Evolutionary conservation across 2,797 vertebrate species (phyloP).

Genomic region (Siniperca obscura): DNA sequence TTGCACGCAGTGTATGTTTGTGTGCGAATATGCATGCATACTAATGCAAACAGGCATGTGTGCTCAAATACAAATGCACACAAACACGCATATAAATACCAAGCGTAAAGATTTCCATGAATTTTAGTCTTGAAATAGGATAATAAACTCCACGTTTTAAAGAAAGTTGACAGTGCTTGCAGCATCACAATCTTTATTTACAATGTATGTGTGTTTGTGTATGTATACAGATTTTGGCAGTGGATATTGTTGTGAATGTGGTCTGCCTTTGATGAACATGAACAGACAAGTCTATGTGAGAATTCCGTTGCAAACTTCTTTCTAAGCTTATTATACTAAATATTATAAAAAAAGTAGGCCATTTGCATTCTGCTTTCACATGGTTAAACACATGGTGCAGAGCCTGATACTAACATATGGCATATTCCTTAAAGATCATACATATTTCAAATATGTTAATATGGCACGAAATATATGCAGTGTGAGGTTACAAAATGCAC

Average conservation of each 20-base stretch:
- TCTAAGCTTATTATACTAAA: slow-evolving; percentile 44
- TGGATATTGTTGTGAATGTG: slow-evolving; percentile 34
- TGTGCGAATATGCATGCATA: slow-evolving; percentile 34
- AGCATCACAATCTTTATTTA: slow-evolving; percentile 23
- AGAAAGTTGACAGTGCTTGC: slow-evolving; percentile 19
- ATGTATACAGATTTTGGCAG: slow-evolving; percentile 35
- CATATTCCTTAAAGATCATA: slow-evolving; percentile 73
- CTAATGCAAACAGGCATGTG: slow-evolving; percentile 6
- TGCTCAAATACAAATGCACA: slow-evolving; percentile 14
- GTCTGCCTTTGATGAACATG: slow-evolving; percentile 38
- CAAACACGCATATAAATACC: not conserved
- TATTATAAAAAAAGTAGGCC: slow-evolving; percentile 57
- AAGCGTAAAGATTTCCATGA: slow-evolving; percentile 31
- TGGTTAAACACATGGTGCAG: slow-evolving; percentile 52
- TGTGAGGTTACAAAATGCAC: slow-evolving; percentile 72
- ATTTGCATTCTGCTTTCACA: slow-evolving; percentile 67
- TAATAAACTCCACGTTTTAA: slow-evolving; percentile 30
- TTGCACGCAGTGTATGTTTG: slow-evolving; percentile 30
- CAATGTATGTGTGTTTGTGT: slow-evolving; percentile 9
- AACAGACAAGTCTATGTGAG: slow-evolving; percentile 45
- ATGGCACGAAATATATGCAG: slow-evolving; percentile 63
- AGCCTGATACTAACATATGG: slow-evolving; percentile 66
- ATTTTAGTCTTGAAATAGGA: slow-evolving; percentile 27
- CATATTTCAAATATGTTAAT: slow-evolving; percentile 81
- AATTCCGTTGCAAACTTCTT: slow-evolving; percentile 43